Conservation (phyloP, 2,888 invertebrate genomes). For the Carpatolechia fugitivella region DNA sequence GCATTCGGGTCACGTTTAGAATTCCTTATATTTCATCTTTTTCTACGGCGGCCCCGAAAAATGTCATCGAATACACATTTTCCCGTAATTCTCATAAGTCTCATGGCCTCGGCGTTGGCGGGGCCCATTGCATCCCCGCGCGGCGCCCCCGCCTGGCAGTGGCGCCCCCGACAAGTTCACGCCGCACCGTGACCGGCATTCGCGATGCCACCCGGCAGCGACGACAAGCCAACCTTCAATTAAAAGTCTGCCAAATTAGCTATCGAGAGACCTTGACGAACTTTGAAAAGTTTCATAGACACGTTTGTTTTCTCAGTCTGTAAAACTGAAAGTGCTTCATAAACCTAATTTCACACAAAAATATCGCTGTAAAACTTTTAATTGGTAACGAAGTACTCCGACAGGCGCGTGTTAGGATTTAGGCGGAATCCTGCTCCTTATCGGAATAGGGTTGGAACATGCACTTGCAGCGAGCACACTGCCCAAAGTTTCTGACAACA, state of each 20-base stretch:
- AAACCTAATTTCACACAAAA: neutral
- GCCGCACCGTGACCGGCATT: constrained; percentile 63
- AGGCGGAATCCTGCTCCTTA: constrained; percentile 63
- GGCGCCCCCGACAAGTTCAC: constrained; percentile 48
- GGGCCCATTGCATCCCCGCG: constrained; percentile 45
- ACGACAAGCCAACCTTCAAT: constrained; percentile 50
- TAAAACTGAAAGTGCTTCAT: neutral
- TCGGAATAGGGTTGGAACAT: constrained; percentile 65
- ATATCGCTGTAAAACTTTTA: constrained; percentile 48
- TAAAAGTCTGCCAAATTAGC: constrained; percentile 48
- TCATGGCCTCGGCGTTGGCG: constrained; percentile 63
- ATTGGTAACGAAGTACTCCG: constrained; percentile 41
- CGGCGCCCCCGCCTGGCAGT: constrained; percentile 25
- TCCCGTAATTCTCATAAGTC: constrained; percentile 78
- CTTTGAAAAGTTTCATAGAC: neutral
- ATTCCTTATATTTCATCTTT: constrained; percentile 79
- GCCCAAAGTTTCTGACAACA: constrained; percentile 68
- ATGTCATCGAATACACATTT: constrained; percentile 80
- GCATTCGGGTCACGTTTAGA: constrained; percentile 75
- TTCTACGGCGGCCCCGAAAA: constrained; percentile 74
- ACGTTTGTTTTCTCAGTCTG: neutral
- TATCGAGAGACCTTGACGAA: constrained; percentile 23
- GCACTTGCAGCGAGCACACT: constrained; percentile 58
- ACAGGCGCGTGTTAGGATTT: constrained; percentile 58
- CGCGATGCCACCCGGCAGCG: constrained; percentile 45